Conservation (phyloP, 2,797 vertebrate genomes). For the Crocodylus rhombifer region DNA sequence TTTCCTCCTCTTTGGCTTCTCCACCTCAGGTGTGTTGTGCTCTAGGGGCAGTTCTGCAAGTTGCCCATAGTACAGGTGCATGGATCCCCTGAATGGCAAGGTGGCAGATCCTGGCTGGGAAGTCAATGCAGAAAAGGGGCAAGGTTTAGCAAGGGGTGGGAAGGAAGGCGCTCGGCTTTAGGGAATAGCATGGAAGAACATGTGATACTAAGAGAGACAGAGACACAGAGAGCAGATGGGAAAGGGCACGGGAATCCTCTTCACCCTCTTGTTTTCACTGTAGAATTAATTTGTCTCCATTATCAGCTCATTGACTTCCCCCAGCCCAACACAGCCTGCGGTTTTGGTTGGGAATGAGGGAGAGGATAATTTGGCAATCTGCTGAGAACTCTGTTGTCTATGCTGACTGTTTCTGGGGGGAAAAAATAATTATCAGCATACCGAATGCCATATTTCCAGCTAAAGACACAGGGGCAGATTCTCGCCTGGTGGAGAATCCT, state of each 20-base stretch:
- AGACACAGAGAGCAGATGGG: constrained; percentile 14
- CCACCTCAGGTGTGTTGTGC: background rate
- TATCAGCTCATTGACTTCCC: background rate
- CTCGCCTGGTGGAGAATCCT: fast-evolving
- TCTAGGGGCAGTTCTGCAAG: background rate
- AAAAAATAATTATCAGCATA: background rate
- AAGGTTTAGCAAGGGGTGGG: constrained; percentile 36
- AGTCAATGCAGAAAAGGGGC: constrained; percentile 31
- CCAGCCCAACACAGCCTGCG: too few species aligned
- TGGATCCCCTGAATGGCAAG: background rate
- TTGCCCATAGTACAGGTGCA: background rate
- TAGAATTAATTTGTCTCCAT: background rate
- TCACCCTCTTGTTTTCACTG: background rate
- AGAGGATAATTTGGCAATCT: background rate
- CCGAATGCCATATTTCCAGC: background rate
- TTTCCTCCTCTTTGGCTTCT: background rate
- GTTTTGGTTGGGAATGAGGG: background rate
- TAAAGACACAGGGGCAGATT: background rate
- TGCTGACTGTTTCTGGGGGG: background rate
- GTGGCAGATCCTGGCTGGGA: constrained; percentile 37
- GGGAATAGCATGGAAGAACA: constrained; percentile 23
- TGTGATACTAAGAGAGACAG: background rate
- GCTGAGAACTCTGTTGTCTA: background rate
- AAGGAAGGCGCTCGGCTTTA: constrained; percentile 17
- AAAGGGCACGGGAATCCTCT: background rate